Evolutionary conservation across 1,140 invertebrate species (phyloP).

Genomic region (Drosophila kohkoa): DNA sequence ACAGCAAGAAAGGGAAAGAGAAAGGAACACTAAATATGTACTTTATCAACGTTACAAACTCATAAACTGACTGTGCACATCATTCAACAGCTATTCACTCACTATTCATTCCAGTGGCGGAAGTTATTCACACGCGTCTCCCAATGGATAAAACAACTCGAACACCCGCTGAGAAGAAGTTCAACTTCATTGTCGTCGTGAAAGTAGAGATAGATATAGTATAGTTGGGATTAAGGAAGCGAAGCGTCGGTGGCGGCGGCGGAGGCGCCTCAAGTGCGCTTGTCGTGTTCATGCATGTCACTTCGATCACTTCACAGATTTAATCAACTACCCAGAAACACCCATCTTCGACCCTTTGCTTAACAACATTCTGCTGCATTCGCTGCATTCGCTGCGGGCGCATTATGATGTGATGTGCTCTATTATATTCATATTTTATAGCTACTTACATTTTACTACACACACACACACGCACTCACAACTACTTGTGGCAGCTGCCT

Average conservation of each 20-base stretch:
- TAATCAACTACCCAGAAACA: conserved; percentile 54
- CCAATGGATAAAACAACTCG: conserved; percentile 36
- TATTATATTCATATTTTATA: conserved; percentile 75
- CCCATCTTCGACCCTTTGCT: not conserved
- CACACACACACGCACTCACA: conserved; percentile 8
- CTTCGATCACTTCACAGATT: conserved; percentile 67
- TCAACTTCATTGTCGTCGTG: conserved; percentile 55
- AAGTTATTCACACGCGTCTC: conserved; percentile 56
- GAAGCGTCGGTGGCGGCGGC: conserved; percentile 26
- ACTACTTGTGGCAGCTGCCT: conserved; percentile 27
- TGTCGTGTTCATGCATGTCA: conserved; percentile 61
- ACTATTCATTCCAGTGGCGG: conserved; percentile 45
- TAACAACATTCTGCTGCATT: conserved; percentile 25
- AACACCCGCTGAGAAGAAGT: conserved; percentile 6
- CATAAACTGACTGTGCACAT: conserved; percentile 21
- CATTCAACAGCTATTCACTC: conserved; percentile 40
- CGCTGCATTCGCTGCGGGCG: conserved; percentile 51
- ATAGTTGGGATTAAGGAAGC: conserved; percentile 38
- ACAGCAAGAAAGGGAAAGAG: not conserved
- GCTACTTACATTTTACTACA: conserved; percentile 68
- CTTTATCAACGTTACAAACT: conserved; percentile 32
- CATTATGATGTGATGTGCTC: conserved; percentile 67
- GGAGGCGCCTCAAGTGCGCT: conserved; percentile 55
- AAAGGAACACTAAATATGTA: conserved; percentile 12
- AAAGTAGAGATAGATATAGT: not conserved